These are phyloP conservation scores for Strigops habroptila DNA, from an alignment of 2,113 vertebrate species.

Conservation along the genomic window DNA sequence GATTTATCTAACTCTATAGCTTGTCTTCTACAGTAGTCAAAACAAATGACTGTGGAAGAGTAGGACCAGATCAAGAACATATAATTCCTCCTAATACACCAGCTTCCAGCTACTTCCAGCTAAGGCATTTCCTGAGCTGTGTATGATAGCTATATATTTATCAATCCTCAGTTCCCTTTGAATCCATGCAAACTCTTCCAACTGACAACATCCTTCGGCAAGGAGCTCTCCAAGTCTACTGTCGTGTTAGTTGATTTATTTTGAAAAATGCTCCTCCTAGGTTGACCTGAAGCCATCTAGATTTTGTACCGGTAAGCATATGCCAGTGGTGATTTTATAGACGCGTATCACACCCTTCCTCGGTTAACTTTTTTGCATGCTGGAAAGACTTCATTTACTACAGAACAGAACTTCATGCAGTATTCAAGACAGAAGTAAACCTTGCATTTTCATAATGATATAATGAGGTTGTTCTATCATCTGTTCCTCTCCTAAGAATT, in stretches of 20 bases:
- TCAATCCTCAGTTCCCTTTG: background rate
- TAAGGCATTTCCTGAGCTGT: background rate
- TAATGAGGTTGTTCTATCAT: background rate
- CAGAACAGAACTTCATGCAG: background rate
- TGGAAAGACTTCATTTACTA: background rate
- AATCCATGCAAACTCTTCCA: background rate
- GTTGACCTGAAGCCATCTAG: background rate
- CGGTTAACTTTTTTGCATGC: background rate
- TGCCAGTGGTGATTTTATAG: background rate
- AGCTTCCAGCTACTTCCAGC: background rate
- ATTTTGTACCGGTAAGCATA: background rate
- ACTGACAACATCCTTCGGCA: background rate
- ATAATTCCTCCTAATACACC: background rate
- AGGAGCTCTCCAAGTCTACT: background rate
- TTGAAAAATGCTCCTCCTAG: background rate
- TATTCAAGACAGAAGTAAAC: background rate
- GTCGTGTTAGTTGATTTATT: background rate
- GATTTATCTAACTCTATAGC: background rate
- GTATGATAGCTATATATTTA: background rate
- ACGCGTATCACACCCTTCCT: background rate
- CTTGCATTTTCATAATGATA: background rate
- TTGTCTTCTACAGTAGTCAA: background rate
- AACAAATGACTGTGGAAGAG: background rate
- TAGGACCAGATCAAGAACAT: background rate
- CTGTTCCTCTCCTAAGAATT: background rate